Evolutionary conservation across 1,140 invertebrate species (phyloP), one percentile per base, ranked within the genome.

Genomic region (Notospermus geniculatus): DNA sequence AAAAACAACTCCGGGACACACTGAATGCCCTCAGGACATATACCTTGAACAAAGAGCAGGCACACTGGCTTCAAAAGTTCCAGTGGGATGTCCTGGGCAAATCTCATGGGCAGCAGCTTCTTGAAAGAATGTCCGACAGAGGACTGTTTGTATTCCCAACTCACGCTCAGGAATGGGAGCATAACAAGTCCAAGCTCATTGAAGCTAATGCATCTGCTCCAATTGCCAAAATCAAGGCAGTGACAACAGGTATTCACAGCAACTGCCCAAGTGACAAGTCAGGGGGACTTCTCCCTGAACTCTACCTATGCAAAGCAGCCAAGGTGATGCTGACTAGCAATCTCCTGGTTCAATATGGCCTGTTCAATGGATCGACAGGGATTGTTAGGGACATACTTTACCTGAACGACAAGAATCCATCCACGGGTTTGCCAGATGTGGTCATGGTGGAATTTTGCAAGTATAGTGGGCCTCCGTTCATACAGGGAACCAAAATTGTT

Each of bases 1-100:
- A 68, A 60, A n/a, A 59, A 17, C 4, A 56, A 17, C 55, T 67
- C 15, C 54, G 43, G 56, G 17, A 63, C 39, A 53, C 60, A 11
- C 36, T 67, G 13, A 5, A 23, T 2, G 45, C 59, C 17, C n/a
- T 65, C n/a, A 1, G 46, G 4, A 4, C 4, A 23, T 50, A 50
- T n/a, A 50, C 46, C 5, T 7, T n/a, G 46, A 23, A 4, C 9
- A 4, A 5, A 50, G 5, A 19, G 9, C 5, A 50, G n/a, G 46
- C 46, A 50, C 5, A 50, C 4, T 50, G 46, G 46, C 46, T 50
- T 27, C 46, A 50, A 50, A 9, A 19, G 4, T 50, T 50, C n/a
- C 46, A 50, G 46, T 50, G 46, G 46, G 25, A 50, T 27, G 9
- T 7, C n/a, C 46, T 50, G 4, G 9, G 46, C 4, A 50, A 5